phyloP scores from a whole-genome alignment of 2,797 vertebrate genomes.

The Parotocinclus haroldoi region DNA sequence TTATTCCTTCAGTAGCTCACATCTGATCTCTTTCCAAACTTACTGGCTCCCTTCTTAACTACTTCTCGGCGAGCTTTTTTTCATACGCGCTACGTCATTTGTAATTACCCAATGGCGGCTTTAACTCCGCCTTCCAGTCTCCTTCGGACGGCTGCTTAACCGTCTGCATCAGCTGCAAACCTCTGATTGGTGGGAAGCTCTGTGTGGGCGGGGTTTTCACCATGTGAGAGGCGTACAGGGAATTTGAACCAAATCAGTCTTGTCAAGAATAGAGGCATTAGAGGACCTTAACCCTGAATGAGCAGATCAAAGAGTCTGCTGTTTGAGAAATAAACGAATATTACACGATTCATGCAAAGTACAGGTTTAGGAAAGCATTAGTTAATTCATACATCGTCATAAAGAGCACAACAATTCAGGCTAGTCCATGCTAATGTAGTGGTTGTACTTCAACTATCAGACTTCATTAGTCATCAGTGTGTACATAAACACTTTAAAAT shows the following conservation, averaged over 20 bases:
- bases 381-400: too few species aligned
- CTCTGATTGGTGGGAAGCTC: conserved; percentile 28
- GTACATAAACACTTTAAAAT: too few species aligned
- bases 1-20: conserved; percentile 14
- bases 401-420: too few species aligned
- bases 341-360: too few species aligned
- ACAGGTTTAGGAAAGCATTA: too few species aligned
- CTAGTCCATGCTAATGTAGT: too few species aligned
- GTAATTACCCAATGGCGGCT: conserved; percentile 68
- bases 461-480: too few species aligned
- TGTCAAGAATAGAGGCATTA: conserved; percentile 13
- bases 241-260: conserved; percentile 32
- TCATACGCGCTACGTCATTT: conserved; percentile 68
- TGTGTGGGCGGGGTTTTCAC: conserved; percentile 46
- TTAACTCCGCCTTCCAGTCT: conserved; percentile 48
- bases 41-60: conserved; percentile 74
- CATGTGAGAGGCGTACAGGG: conserved; percentile 38
- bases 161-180: not conserved
- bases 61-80: conserved; percentile 73
- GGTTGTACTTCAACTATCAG: too few species aligned
- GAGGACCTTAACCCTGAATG: conserved; percentile 13
- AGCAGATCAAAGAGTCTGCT: conserved; percentile 9
- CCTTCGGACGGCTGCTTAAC: conserved; percentile 34
- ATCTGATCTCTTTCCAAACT: conserved; percentile 63
- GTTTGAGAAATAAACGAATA: conserved; percentile 5